Evolutionary conservation across 2,888 invertebrate genomes (phyloP).

Genomic region (Noctua fimbriata): DNA sequence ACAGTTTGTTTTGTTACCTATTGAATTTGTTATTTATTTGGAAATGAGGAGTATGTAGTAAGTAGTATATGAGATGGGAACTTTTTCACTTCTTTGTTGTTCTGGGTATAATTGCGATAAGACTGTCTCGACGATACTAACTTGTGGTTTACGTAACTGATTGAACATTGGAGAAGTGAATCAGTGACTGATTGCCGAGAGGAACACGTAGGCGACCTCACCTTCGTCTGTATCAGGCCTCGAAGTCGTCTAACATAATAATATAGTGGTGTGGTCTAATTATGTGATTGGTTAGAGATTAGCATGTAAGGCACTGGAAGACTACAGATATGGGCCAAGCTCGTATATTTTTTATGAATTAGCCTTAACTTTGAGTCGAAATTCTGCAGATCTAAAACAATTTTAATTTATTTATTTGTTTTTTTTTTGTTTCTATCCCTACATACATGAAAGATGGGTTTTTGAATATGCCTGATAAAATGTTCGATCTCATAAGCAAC

Average conservation of each 20-base stretch:
- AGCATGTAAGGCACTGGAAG: conserved; percentile 65
- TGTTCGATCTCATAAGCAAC: conserved; percentile 55
- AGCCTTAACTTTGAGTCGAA: conserved; percentile 48
- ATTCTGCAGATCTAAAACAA: conserved; percentile 19
- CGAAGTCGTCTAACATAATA: conserved; percentile 21
- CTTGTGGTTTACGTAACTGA: conserved; percentile 29
- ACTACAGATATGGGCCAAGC: conserved; percentile 67
- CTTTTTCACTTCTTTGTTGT: conserved; percentile 34
- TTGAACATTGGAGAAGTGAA: conserved; percentile 19
- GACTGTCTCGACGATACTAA: conserved; percentile 52
- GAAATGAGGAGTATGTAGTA: conserved; percentile 35
- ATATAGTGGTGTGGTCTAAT: conserved; percentile 48
- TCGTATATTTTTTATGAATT: conserved; percentile 67
- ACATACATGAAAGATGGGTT: conserved; percentile 2
- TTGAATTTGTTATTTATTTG: conserved; percentile 52
- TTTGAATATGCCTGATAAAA: conserved; percentile 19
- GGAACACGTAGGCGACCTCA: conserved; percentile 30
- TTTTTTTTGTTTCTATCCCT: conserved; percentile 9
- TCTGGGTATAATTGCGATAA: conserved; percentile 50
- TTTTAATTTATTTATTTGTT: conserved; percentile 31
- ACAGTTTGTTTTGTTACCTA: conserved; percentile 45
- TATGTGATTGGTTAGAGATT: conserved; percentile 58
- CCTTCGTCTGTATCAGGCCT: conserved; percentile 30
- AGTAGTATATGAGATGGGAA: conserved; percentile 26
- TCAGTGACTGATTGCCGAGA: conserved; percentile 18